Evolutionary conservation across 2,797 vertebrate species (phyloP), one percentile per base, ranked within the genome.

Genomic region (Melanotaenia parkinsoni): DNA sequence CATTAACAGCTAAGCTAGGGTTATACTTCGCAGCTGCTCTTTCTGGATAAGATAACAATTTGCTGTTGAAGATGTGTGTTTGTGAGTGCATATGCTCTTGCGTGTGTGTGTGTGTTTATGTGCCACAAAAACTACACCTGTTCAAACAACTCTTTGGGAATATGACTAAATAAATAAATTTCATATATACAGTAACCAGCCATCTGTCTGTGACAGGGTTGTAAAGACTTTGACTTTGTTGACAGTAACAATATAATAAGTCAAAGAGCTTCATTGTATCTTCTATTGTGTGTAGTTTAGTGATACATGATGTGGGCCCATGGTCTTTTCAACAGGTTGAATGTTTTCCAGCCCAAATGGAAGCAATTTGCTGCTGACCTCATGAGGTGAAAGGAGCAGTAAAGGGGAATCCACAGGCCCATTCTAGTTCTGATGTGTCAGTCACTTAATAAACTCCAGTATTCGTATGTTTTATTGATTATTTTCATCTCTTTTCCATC

Each of bases 31-130:
- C 94, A 94, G 96, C 96, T 97, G 97, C 85, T 88, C 86, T 77
- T 85, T 90, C 77, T 76, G 81, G 95, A 96, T 96, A 96, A 99
- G 97, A 97, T 97, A 97, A 97, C 94, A 90, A 82, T 86, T 85
- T 81, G 86, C 81, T 91, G 81, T 87, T 80, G 82, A 78, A 80
- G 58, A 71, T 77, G 63, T 69, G 63, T 70, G 51, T 64, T 28
- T 73, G 35, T 72, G 40, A 73, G 80, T 77, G 67, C 76, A 56
- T 81, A 20, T 11, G 20, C 20, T 8, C 14, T 58, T 69, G 61
- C 79, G 63, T 85, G 58, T 77, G 58, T 80, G 63, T 74, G 63
- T 74, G 16, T 83, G 69, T 88, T 60, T 89, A 82, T 77, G 75
- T 79, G 72, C 62, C 78, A 83, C 38, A 40, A 40, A 40, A 63